Evolutionary conservation across 2,113 vertebrate genomes (phyloP).

Genomic region (Ploceus nigricollis): DNA sequence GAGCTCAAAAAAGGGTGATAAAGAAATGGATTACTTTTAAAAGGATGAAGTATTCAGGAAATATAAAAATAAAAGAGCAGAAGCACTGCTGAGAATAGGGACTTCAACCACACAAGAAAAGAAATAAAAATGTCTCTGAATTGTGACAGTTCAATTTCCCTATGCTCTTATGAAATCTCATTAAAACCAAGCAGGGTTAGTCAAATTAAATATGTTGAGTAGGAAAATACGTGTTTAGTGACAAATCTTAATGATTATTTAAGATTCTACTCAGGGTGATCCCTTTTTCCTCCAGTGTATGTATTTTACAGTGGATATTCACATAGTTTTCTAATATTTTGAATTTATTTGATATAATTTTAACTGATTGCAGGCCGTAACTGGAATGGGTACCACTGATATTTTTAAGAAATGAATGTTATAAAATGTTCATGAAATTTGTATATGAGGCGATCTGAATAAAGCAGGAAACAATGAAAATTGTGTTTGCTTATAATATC

Average conservation of each 20-base stretch:
- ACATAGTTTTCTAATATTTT: neutral
- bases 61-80: conserved; percentile 5
- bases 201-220: neutral
- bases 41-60: conserved; percentile 77
- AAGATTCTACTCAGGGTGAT: neutral
- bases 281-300: neutral
- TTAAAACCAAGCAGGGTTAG: conserved; percentile 16
- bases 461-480: neutral
- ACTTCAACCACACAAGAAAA: conserved; percentile 35
- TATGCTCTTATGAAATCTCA: neutral
- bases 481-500: neutral
- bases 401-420: neutral
- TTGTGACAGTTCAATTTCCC: conserved; percentile 40
- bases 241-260: neutral
- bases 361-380: neutral
- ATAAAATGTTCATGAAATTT: neutral
- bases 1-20: conserved; percentile 35
- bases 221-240: neutral
- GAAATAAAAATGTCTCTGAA: conserved; percentile 43
- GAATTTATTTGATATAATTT: neutral
- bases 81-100: conserved; percentile 59
- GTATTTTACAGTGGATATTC: neutral
- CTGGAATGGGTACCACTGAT: neutral
- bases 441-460: neutral
- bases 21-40: conserved; percentile 79